Evolutionary conservation across 1,140 invertebrate genomes (phyloP).

Genomic region (Adelges cooleyi): DNA sequence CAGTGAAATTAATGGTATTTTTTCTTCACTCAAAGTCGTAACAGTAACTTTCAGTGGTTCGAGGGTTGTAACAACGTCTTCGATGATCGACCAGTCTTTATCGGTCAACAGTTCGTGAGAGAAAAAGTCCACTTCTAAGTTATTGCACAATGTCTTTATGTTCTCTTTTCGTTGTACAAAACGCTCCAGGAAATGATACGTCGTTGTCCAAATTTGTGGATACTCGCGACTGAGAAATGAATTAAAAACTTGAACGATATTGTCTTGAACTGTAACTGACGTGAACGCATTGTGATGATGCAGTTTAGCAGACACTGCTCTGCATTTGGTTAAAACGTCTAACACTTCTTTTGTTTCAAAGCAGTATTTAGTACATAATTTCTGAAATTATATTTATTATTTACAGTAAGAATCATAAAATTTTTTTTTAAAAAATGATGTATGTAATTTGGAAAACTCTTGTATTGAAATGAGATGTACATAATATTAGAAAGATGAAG

Average conservation of each 20-base stretch:
- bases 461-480: too few species aligned
- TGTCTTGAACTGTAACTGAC: conserved; percentile 40
- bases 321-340: conserved; percentile 39
- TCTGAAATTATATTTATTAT: too few species aligned
- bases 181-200: conserved; percentile 44
- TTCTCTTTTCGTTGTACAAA: conserved; percentile 38
- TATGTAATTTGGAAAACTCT: too few species aligned
- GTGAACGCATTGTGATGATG: conserved; percentile 36
- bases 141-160: conserved; percentile 37
- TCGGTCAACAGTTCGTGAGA: conserved; percentile 36
- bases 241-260: conserved; percentile 38
- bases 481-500: too few species aligned
- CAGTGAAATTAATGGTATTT: conserved; percentile 43
- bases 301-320: conserved; percentile 40
- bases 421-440: too few species aligned
- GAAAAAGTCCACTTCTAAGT: conserved; percentile 35
- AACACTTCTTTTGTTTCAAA: conserved; percentile 40
- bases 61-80: conserved; percentile 42
- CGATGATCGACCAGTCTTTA: conserved; percentile 42
- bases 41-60: conserved; percentile 46
- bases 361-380: conserved; percentile 40
- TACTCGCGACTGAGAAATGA: conserved; percentile 39
- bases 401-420: too few species aligned
- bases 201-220: conserved; percentile 42
- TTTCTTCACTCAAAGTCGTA: conserved; percentile 45